phyloP scores from a whole-genome alignment of 2,888 invertebrate genomes.

The Clostera curtula region DNA sequence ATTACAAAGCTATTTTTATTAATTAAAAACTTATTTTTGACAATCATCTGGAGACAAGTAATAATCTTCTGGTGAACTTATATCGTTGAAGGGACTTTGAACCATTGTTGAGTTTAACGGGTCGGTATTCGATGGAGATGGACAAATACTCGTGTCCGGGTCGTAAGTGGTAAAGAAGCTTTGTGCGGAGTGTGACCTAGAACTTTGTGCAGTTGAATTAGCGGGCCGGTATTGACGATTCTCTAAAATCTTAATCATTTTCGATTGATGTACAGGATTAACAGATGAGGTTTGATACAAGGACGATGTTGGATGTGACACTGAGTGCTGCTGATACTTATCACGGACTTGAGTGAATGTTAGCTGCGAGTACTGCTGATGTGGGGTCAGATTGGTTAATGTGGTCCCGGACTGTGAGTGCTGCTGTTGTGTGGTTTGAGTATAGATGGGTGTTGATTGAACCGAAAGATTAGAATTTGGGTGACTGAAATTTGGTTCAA shows the following conservation, averaged over 20 bases:
- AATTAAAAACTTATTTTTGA: no score
- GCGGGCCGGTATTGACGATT: background rate
- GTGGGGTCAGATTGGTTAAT: background rate
- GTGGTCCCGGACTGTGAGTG: background rate
- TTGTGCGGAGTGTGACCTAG: background rate
- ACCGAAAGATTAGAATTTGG: background rate
- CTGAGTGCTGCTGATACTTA: no score
- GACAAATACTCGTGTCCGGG: no score
- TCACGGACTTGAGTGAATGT: no score
- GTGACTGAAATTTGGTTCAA: background rate
- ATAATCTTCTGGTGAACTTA: no score
- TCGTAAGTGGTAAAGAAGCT: no score
- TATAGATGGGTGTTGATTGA: background rate
- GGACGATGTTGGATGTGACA: background rate
- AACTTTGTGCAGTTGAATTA: background rate
- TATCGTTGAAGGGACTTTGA: no score
- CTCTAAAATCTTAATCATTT: background rate
- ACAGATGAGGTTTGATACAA: background rate
- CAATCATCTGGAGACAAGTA: no score
- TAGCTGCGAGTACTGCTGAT: no score
- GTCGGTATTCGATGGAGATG: no score
- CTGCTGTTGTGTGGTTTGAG: background rate
- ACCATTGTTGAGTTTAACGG: no score
- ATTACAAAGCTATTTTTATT: no score
- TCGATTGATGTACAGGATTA: background rate